phyloP scores from a whole-genome alignment of 2,888 invertebrate species.

The Meandrusa payeni region DNA sequence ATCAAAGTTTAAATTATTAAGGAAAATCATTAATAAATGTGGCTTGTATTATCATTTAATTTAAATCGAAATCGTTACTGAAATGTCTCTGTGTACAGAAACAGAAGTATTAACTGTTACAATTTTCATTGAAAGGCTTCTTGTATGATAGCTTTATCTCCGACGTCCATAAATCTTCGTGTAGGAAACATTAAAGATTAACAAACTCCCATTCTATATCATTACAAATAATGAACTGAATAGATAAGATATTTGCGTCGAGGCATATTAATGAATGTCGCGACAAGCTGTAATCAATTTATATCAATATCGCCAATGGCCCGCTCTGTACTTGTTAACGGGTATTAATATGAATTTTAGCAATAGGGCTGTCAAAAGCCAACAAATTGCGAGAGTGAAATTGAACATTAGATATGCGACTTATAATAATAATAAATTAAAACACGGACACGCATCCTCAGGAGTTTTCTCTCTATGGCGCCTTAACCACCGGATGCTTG shows the following conservation, averaged over 20 bases:
- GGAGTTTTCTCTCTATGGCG: no score
- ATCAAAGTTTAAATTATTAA: no score
- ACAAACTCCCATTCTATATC: slow-evolving; percentile 49
- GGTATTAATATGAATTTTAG: slow-evolving; percentile 71
- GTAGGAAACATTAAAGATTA: slow-evolving; percentile 40
- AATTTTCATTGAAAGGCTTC: slow-evolving; percentile 26
- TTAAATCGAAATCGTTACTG: slow-evolving; percentile 3
- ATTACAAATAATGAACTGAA: slow-evolving; percentile 60
- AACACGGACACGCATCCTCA: no score
- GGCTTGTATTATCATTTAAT: neutral
- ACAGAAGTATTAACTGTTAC: slow-evolving; percentile 13
- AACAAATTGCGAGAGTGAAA: no score
- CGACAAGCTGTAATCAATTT: slow-evolving; percentile 76
- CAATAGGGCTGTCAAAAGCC: slow-evolving; percentile 50
- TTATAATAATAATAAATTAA: no score
- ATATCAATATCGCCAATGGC: slow-evolving; percentile 78
- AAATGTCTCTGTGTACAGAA: neutral
- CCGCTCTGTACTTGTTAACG: slow-evolving; percentile 66
- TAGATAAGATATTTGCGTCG: slow-evolving; percentile 68
- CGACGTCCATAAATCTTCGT: slow-evolving; percentile 38
- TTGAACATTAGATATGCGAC: no score
- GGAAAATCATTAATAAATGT: no score
- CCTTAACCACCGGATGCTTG: no score
- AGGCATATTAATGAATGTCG: slow-evolving; percentile 67
- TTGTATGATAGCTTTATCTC: slow-evolving; percentile 24